These are phyloP conservation scores for Pristis pectinata DNA, from an alignment of 2,797 vertebrate genomes.

Conservation along the genomic window DNA sequence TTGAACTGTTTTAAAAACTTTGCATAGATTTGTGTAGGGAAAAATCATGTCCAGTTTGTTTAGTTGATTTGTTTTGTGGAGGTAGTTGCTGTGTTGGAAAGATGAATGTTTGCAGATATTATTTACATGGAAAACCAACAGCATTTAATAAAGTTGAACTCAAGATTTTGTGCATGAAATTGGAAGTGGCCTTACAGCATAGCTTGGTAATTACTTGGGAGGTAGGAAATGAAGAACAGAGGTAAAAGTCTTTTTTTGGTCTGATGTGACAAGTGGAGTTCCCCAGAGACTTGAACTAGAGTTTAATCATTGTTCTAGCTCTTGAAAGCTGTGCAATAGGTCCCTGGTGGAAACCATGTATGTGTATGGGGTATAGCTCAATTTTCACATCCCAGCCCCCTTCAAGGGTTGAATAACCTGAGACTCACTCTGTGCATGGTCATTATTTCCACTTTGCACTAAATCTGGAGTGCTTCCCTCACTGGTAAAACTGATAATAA, in stretches of 20 bases:
- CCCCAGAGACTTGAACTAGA: no score
- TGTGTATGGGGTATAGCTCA: background rate
- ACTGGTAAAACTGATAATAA: background rate
- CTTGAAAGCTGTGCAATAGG: background rate
- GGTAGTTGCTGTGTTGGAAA: background rate
- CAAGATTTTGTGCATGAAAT: background rate
- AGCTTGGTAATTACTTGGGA: background rate
- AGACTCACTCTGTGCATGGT: background rate
- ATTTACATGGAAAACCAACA: background rate
- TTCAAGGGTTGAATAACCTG: background rate
- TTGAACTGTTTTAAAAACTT: background rate
- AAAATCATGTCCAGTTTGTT: background rate
- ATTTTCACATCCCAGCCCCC: background rate
- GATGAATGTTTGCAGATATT: background rate
- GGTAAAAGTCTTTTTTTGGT: background rate
- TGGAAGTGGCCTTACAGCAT: background rate
- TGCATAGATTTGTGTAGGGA: background rate
- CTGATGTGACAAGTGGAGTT: background rate
- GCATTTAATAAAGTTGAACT: background rate
- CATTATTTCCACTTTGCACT: background rate
- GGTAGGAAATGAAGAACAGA: background rate
- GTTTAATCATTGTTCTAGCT: background rate
- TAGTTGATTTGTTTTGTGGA: background rate
- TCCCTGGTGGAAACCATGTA: background rate
- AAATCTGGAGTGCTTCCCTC: background rate